Percentiles rank a stretch among this genome's conserved stretches.
Conservation (phyloP, 2,888 invertebrate species). For the Drosophila suboccidentalis region DNA sequence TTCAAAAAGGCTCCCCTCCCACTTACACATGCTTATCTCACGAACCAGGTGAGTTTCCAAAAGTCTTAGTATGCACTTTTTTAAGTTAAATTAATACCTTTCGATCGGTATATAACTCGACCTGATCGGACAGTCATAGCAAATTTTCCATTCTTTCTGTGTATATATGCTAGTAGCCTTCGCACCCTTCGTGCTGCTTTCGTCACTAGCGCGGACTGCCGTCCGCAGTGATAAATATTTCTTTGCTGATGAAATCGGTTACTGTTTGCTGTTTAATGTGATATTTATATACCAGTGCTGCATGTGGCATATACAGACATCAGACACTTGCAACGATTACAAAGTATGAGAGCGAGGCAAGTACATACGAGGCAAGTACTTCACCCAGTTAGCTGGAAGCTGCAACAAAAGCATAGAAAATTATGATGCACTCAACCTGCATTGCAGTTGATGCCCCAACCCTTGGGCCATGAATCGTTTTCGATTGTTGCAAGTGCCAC, state of each 20-base stretch:
- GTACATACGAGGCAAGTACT: conserved; percentile 14
- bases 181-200: no score
- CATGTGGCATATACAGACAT: background rate
- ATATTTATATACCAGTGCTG: background rate
- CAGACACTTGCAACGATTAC: conserved; percentile 7
- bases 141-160: no score
- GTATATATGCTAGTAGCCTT: no score
- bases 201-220: no score
- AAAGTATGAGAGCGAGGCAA: background rate
- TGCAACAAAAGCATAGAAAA: conserved; percentile 45
- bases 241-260: background rate
- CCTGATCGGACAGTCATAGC: no score
- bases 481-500: conserved; percentile 50
- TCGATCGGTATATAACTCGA: no score
- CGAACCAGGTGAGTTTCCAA: no score
- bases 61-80: no score
- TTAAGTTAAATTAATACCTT: no score
- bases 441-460: conserved; percentile 39
- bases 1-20: no score
- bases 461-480: conserved; percentile 31
- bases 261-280: background rate
- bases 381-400: conserved; percentile 54
- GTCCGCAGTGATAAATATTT: no score
- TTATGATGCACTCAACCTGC: conserved; percentile 56
- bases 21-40: no score